A percentile compares a stretch with the other conserved stretches of the same genome.
phyloP scores from a whole-genome alignment of 2,113 vertebrate species.

The Axis porcinus region DNA sequence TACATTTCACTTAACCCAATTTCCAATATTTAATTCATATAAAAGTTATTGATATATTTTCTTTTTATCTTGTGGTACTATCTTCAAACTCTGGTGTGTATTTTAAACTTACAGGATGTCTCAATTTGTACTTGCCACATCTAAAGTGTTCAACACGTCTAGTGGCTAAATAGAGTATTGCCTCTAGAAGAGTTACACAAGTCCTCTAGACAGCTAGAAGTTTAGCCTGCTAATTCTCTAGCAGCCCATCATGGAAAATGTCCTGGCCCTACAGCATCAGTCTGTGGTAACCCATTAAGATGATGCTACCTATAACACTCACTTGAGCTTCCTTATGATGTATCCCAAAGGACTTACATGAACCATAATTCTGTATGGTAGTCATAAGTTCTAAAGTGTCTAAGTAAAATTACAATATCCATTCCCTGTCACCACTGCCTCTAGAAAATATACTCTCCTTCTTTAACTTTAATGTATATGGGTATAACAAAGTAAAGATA shows the following conservation, averaged over 20 bases:
- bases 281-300: neutral
- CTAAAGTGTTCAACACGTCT: neutral
- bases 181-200: neutral
- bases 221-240: neutral
- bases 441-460: neutral
- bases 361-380: neutral
- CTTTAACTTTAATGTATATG: neutral
- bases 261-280: neutral
- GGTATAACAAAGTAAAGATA: neutral
- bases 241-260: neutral
- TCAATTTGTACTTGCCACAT: neutral
- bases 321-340: neutral
- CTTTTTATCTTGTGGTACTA: neutral
- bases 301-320: neutral
- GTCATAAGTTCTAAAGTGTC: neutral
- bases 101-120: neutral
- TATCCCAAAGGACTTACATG: neutral
- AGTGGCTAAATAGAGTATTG: too few relatives aligned
- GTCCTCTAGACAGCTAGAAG: neutral
- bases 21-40: neutral
- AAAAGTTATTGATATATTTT: neutral
- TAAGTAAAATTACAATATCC: neutral
- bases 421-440: neutral
- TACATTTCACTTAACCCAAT: neutral
- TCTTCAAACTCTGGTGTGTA: neutral